phyloP scores from a whole-genome alignment of 1,140 invertebrate genomes.

The Listronotus bonariensis region DNA sequence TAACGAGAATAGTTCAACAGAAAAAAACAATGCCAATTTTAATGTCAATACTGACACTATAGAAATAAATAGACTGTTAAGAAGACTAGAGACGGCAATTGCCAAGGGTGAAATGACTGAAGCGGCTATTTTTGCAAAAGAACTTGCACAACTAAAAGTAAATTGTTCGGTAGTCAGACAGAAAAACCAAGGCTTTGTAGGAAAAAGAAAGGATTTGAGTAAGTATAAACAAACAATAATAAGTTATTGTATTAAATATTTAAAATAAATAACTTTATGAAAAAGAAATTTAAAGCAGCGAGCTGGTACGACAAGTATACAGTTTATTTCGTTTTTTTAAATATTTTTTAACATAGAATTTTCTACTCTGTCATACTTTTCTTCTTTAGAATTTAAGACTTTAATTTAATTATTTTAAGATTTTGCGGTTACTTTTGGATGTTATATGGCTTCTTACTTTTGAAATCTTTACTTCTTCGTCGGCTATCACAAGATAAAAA shows the following conservation, averaged over 20 bases:
- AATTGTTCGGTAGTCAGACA: constrained; percentile 67
- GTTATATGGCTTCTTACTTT: too few relatives aligned
- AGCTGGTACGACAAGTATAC: too few relatives aligned
- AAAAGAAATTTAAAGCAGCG: neutral
- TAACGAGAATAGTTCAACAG: neutral
- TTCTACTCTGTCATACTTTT: too few relatives aligned
- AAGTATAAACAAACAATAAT: constrained; percentile 26
- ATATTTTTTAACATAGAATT: too few relatives aligned
- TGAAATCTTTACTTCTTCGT: too few relatives aligned
- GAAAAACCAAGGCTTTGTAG: constrained; percentile 42
- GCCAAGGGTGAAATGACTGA: constrained; percentile 68
- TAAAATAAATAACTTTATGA: neutral
- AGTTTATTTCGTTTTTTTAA: too few relatives aligned
- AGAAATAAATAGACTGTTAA: constrained; percentile 66
- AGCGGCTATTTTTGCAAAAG: constrained; percentile 70
- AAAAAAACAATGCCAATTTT: constrained; percentile 5
- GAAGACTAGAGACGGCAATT: constrained; percentile 70
- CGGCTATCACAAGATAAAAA: too few relatives aligned
- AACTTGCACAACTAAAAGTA: constrained; percentile 71
- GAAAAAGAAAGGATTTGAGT: constrained; percentile 43
- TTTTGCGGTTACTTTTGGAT: too few relatives aligned
- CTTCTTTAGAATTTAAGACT: too few relatives aligned
- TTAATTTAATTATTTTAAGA: too few relatives aligned
- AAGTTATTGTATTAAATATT: neutral
- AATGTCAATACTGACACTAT: constrained; percentile 57